phyloP scores from a whole-genome alignment of 2,888 invertebrate species.

The Drosophila sordidula region DNA sequence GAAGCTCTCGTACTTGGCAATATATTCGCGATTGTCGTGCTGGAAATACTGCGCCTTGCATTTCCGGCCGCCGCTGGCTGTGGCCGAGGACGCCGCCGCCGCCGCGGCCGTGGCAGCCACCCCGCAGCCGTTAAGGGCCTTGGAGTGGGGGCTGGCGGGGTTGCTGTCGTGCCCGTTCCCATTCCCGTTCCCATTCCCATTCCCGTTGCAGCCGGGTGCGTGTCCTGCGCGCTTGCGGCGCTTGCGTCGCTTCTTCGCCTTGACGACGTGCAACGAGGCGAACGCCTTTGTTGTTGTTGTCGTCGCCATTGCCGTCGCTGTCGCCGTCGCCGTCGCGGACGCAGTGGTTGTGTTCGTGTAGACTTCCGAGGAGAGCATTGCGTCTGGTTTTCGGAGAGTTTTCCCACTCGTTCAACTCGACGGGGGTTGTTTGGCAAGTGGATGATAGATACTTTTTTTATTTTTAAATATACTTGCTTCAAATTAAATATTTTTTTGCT shows the following conservation, averaged over 20 bases:
- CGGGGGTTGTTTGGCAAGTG: slow-evolving; percentile 30
- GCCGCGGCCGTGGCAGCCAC: slow-evolving; percentile 15
- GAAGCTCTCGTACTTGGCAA: slow-evolving; percentile 72
- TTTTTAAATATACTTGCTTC: background rate
- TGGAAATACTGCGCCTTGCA: slow-evolving; percentile 82
- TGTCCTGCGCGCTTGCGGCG: slow-evolving; percentile 70
- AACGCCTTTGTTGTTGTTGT: slow-evolving; percentile 49
- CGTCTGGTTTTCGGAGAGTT: slow-evolving; percentile 29
- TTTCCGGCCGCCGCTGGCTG: slow-evolving; percentile 46
- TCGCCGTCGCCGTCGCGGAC: slow-evolving; percentile 34
- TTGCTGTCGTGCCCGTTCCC: background rate
- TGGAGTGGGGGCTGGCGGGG: slow-evolving; percentile 10
- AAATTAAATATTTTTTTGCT: background rate
- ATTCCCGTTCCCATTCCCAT: background rate
- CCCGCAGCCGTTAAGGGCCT: slow-evolving; percentile 18
- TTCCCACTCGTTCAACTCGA: background rate
- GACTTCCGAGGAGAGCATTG: slow-evolving; percentile 75
- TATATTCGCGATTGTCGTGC: slow-evolving; percentile 82
- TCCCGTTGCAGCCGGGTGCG: slow-evolving; percentile 33
- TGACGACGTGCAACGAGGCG: slow-evolving; percentile 62
- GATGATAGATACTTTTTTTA: background rate
- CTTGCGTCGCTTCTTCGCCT: slow-evolving; percentile 70
- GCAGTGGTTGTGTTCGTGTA: slow-evolving; percentile 59
- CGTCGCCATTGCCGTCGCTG: slow-evolving; percentile 39
- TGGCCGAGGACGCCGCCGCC: background rate